Percentiles rank a stretch among this genome's conserved stretches.
These are phyloP conservation scores for Hirtodrosophila cameraria DNA, from an alignment of 2,888 invertebrate species.

Conservation along the genomic window DNA sequence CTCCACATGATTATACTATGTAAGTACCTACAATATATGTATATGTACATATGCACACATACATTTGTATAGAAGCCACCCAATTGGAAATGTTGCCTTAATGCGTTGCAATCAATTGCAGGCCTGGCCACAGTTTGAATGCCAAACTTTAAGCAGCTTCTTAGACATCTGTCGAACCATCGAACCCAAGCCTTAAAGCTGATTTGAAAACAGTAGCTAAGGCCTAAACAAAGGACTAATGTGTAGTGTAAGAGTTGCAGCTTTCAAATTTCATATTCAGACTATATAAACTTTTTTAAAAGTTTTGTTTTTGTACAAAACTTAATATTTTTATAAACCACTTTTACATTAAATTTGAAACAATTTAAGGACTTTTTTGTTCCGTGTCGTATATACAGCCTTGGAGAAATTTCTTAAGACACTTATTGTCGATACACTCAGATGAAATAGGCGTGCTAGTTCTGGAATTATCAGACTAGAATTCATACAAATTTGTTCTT, in stretches of 20 bases:
- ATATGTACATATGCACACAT: not conserved
- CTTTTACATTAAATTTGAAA: too few species aligned
- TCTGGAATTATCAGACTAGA: too few species aligned
- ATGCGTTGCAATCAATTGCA: conserved; percentile 63
- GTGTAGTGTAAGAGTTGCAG: too few species aligned
- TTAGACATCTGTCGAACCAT: not conserved
- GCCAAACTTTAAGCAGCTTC: conserved; percentile 45
- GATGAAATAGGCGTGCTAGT: too few species aligned
- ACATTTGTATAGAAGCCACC: conserved; percentile 43
- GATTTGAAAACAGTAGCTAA: not conserved
- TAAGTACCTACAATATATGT: conserved; percentile 4
- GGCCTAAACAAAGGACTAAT: not conserved
- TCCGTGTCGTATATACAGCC: too few species aligned
- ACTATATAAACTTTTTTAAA: too few species aligned
- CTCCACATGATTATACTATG: conserved; percentile 31
- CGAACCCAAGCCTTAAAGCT: conserved; percentile 36
- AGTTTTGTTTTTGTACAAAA: too few species aligned
- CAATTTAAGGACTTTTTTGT: too few species aligned
- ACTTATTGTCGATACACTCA: too few species aligned
- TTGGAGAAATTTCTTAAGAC: too few species aligned
- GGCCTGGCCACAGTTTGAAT: conserved; percentile 18
- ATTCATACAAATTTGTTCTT: too few species aligned
- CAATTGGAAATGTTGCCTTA: conserved; percentile 74
- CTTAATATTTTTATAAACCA: not conserved
- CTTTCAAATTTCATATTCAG: too few species aligned